phyloP scores from a whole-genome alignment of 2,888 invertebrate species.

The Hydropsyche betteni region DNA sequence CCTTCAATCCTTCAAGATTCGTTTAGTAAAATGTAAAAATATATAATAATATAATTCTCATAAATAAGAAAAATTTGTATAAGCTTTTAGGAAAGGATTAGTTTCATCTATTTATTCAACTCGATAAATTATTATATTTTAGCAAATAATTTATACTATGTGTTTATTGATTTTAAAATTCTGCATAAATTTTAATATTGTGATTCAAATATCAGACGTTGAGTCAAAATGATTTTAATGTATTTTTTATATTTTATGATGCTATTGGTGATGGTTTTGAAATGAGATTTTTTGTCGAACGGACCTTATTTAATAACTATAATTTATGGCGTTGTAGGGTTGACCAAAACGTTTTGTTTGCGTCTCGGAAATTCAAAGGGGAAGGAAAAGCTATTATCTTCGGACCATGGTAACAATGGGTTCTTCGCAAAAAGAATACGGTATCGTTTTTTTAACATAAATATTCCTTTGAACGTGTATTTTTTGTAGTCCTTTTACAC shows the following conservation, averaged over 20 bases:
- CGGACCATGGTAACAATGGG: slow-evolving; percentile 42
- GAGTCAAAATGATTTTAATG: background rate
- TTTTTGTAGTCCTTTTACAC: slow-evolving; percentile 41
- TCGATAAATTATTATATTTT: too few relatives aligned
- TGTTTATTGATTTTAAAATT: too few relatives aligned
- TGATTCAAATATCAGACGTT: background rate
- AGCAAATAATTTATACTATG: too few relatives aligned
- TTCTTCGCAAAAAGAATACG: slow-evolving; percentile 42
- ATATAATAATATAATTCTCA: background rate
- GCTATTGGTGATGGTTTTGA: background rate
- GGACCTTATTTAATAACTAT: slow-evolving; percentile 42
- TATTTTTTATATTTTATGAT: slow-evolving; percentile 3
- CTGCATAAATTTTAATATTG: background rate
- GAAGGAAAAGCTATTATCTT: slow-evolving; percentile 33
- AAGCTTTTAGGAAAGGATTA: too few relatives aligned
- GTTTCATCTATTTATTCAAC: too few relatives aligned
- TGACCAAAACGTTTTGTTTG: slow-evolving; percentile 33
- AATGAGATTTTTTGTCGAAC: slow-evolving; percentile 8
- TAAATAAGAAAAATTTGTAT: too few relatives aligned
- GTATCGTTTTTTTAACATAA: slow-evolving; percentile 43
- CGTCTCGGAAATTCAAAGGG: slow-evolving; percentile 29
- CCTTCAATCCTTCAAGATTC: slow-evolving; percentile 46
- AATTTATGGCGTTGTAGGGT: slow-evolving; percentile 47
- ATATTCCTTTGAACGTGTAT: slow-evolving; percentile 31
- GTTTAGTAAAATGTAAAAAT: background rate